A percentile compares a stretch with the other conserved stretches of the same genome.
phyloP scores from a whole-genome alignment of 2,888 invertebrate genomes.

The Steinernema scapterisci region DNA sequence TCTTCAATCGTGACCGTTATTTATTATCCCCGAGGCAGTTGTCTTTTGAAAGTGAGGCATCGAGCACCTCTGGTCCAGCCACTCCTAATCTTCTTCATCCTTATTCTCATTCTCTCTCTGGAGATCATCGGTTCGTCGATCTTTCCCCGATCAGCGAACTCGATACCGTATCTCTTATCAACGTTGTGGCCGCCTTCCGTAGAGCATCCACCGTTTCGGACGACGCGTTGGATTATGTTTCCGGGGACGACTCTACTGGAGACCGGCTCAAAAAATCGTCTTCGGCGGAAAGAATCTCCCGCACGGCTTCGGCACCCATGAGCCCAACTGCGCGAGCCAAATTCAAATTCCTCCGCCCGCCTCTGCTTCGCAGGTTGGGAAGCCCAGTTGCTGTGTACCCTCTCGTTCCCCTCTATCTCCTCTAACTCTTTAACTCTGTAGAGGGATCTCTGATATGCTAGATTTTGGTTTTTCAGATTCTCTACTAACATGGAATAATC shows the following conservation, averaged over 20 bases:
- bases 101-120: background rate
- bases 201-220: background rate
- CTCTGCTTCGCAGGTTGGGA: constrained; percentile 15
- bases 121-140: constrained; percentile 8
- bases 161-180: constrained; percentile 2
- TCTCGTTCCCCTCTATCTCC: constrained; percentile 1
- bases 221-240: background rate
- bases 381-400: background rate
- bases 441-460: background rate
- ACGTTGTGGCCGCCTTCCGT: background rate
- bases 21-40: constrained; percentile 2
- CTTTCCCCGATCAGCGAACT: constrained; percentile 45
- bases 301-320: constrained; percentile 3
- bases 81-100: background rate
- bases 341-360: constrained; percentile 10
- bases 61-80: background rate
- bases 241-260: background rate
- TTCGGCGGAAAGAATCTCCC: background rate
- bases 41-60: background rate
- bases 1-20: constrained; percentile 4
- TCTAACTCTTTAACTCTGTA: background rate
- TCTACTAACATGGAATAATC: too few species aligned
- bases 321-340: constrained; percentile 27
- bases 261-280: background rate
- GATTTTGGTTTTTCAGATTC: background rate